Base-by-base conservation (phyloP, 1,140 invertebrate species). In the Cotesia chilonis region DNA sequence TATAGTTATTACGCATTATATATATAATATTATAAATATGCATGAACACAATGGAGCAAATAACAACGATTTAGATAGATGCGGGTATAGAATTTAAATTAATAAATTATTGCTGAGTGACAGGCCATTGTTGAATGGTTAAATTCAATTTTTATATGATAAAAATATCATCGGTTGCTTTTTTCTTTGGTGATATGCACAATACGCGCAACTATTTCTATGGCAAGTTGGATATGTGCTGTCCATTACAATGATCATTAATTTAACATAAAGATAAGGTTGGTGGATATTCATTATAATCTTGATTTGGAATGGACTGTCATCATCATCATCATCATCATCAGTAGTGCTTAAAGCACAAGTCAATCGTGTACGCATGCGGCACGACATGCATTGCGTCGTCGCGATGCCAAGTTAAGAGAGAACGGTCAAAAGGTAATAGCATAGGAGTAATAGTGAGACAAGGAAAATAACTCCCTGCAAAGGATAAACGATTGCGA, bases 221-320 rank as follows among this genome's bases (percentile, higher is more conserved):
- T 64, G 57, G 68, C 37, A 20, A n/a, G 12, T 1, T 35, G 28
- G 12, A 1, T 14, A 47, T 54, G 47, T 51, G 28, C 14, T 55
- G 59, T 51, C 36, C 68, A 70, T 67, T 55, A 74, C 38, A 70
- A 74, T 54, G 55, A 70, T 70, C 66, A 60, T 70, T 51, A 17
- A 67, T 66, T 20, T 55, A 28, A 68, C 17, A 51, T 20, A 17
- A 47, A 6, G 35, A 65, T 51, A 37, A 10, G 12, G 38, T 65
- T 9, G 7, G 10, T n/a, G 35, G 10, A 5, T 20, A 38, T 51
- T 9, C 51, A 37, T 65, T 28, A 20, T 59, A 59, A 59, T 59
- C 57, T 28, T 59, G 38, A 51, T 14, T 14, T 51, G 41, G 14
- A 65, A 65, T 65, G 51, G 38, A 51, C 41, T 38, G 20, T 51